Evolutionary conservation across 2,888 invertebrate species (phyloP), one percentile per base, ranked within the genome.

Genomic region (Erebia palarica): DNA sequence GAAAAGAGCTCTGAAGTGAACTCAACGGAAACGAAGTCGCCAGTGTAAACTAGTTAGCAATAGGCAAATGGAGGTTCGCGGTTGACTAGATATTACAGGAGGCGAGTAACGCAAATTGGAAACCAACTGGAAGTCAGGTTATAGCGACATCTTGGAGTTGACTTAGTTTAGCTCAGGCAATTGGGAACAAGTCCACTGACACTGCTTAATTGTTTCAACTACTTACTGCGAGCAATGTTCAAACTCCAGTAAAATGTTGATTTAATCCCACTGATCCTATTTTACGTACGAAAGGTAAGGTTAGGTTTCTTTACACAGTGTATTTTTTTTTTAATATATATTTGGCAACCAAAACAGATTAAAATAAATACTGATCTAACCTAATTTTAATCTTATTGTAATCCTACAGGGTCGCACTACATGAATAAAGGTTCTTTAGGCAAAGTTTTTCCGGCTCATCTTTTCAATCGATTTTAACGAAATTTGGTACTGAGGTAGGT

Each of bases 181-280:
- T 68, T 69, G 73, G 72, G 79, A 75, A 78, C 79, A 80, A 81
- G 85, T 81, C 80, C 80, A 77, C 83, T 82, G 81, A 78, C 85
- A 87, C 87, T 87, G 82, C 82, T 84, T 89, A 89, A 90, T 88
- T 88, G 82, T 84, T 83, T 74, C 80, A 77, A 82, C 80, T 82
- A 82, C 80, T 82, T 82, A 82, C 80, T 82, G 78, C 77, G 76
- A 73, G 47, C 47, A 14, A 60, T 42, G 49, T 55, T 42, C 36
- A 55, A 65, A 42, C 42, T 65, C 13, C 47, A 21, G 49, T 11
- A 11, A 49, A 49, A 14, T 63, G 47, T 18, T 63, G 18, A 21
- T 58, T 58, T 14, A 58, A 13, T 58, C 11, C 21, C 14, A 14
- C 57, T 58, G 27, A 58, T 21, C 27, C 57, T 21, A 58, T 8